A percentile compares a stretch with the other conserved stretches of the same genome.
phyloP scores from a whole-genome alignment of 2,113 vertebrate species.

The Fregetta grallaria region DNA sequence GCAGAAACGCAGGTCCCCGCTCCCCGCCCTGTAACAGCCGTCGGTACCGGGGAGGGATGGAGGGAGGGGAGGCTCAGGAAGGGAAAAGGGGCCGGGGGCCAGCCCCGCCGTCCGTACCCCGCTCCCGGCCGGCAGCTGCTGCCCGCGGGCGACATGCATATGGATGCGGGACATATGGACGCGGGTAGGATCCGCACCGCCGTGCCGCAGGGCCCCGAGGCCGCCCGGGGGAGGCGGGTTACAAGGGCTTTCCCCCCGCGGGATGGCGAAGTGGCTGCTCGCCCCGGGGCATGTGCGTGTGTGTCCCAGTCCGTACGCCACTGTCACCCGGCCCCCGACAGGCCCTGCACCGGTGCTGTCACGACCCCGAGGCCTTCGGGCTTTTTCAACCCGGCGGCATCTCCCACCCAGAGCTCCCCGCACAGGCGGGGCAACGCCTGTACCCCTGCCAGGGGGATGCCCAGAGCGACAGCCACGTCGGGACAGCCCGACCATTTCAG shows the following conservation, averaged over 20 bases:
- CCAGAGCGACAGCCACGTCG: neutral
- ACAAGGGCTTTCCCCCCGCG: fast-evolving
- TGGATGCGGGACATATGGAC: neutral
- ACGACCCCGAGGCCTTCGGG: neutral
- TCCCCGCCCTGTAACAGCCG: neutral
- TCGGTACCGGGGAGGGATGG: neutral
- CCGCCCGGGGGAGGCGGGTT: neutral
- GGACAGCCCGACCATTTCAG: neutral
- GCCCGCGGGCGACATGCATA: neutral
- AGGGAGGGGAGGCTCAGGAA: neutral
- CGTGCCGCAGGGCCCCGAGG: neutral
- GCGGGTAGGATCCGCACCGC: neutral
- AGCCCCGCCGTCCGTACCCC: neutral
- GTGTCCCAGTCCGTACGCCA: too few relatives aligned
- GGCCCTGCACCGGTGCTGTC: neutral
- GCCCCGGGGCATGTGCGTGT: neutral
- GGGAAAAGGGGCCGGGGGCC: neutral
- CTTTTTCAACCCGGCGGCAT: neutral
- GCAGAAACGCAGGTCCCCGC: neutral
- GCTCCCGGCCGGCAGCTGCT: neutral
- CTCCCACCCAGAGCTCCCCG: neutral
- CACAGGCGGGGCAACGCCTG: neutral
- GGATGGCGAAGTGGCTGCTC: neutral
- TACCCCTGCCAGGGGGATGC: neutral
- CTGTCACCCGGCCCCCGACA: neutral